phyloP scores from a whole-genome alignment of 2,113 vertebrate species.

The Pterocles gutturalis region DNA sequence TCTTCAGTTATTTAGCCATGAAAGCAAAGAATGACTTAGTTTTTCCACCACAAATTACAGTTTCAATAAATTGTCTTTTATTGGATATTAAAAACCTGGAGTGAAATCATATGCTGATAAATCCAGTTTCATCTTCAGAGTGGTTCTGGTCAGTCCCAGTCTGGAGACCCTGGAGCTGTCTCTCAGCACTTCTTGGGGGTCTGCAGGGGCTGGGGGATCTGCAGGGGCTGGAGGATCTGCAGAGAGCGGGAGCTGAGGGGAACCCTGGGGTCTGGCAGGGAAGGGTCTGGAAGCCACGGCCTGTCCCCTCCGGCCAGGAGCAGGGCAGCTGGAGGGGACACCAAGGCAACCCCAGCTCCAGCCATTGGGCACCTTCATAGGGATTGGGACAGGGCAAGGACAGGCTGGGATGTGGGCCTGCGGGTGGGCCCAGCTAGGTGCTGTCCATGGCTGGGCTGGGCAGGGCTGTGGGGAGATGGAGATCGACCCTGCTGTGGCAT shows the following conservation, averaged over 20 bases:
- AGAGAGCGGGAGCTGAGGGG: fast-evolving
- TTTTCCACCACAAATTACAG: not conserved
- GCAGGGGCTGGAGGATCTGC: not conserved
- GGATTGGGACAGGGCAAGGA: not conserved
- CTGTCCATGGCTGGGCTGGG: fast-evolving
- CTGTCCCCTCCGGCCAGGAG: fast-evolving
- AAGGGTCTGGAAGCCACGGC: fast-evolving
- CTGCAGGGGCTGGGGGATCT: not conserved
- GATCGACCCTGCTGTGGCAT: fast-evolving
- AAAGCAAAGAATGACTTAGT: not conserved
- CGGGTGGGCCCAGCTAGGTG: fast-evolving
- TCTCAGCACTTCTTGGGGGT: not conserved
- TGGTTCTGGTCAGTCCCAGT: not conserved
- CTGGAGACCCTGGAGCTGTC: not conserved
- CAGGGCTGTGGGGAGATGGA: not conserved
- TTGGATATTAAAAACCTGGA: not conserved
- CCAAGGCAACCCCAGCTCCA: fast-evolving
- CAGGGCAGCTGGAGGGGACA: fast-evolving
- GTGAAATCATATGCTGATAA: not conserved
- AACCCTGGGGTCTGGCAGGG: fast-evolving
- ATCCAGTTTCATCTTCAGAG: not conserved
- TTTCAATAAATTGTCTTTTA: not conserved
- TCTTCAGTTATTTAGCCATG: not conserved
- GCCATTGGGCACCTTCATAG: fast-evolving
- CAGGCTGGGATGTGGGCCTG: fast-evolving